Evolutionary conservation across 2,888 invertebrate genomes (phyloP), one percentile per base, ranked within the genome.

Genomic region (Stenotaenia linearis): DNA sequence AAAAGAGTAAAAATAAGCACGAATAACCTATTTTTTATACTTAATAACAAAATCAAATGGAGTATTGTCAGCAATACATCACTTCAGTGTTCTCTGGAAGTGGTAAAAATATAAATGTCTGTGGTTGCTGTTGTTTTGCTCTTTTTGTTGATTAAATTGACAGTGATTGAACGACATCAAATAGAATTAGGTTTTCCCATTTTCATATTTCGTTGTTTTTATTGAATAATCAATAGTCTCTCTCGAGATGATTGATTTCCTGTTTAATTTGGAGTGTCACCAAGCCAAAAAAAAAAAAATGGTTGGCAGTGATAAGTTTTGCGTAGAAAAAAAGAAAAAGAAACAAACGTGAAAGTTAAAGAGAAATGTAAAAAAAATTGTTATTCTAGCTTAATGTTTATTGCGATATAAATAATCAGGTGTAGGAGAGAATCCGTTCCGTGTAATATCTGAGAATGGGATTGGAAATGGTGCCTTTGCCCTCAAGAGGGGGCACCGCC

Each of bases 401-500:
- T 45, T 45, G 45, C n/a, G 45, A 18, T 45, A 6, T 45, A 45
- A 45, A n/a, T n/a, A 15, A 45, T 45, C n/a, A 45, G 45, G n/a
- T 45, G 45, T 45, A 45, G 45, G 9, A 6, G 45, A 45, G 45
- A 45, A 45, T 45, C 45, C 45, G 45, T 45, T 45, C 15, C 45
- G 45, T 45, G 45, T 45, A 45, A 45, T 45, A 45, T 12, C n/a
- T 45, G 45, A n/a, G n/a, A 45, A n/a, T 45, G 45, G 45, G 45
- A 45, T 45, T 45, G n/a, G 45, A 45, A 25, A 61, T 61, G 61
- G 61, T 23, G 61, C 61, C 61, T 61, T 61, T 61, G 61, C 61
- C 61, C 61, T 61, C 61, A 10, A 45, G 61, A 25, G 61, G 61
- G 61, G 61, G 61, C 61, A 61, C 61, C 61, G 61, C 61, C 61